phyloP scores from a whole-genome alignment of 2,797 vertebrate species.

The Peromyscus melanophrys region DNA sequence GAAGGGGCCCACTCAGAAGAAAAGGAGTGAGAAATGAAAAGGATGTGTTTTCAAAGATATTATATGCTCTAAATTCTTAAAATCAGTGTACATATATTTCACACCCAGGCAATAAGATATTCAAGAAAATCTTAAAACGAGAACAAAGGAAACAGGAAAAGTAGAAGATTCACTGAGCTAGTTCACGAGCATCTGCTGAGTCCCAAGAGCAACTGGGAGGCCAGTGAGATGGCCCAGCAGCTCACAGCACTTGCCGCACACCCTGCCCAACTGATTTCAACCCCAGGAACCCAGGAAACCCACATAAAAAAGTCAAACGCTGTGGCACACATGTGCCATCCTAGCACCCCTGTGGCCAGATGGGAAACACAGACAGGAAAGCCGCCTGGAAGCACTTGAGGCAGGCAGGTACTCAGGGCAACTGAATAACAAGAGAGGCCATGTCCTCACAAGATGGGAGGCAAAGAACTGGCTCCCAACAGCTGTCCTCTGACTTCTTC shows the following conservation, averaged over 20 bases:
- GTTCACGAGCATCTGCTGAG: not conserved
- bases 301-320: not conserved
- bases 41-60: not conserved
- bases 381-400: not conserved
- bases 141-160: no score
- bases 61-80: not conserved
- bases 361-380: not conserved
- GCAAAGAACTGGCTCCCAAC: not conserved
- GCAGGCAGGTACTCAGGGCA: not conserved
- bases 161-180: not conserved
- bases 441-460: not conserved
- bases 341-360: not conserved
- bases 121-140: not conserved
- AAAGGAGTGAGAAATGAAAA: not conserved
- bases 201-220: not conserved
- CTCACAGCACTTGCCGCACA: not conserved
- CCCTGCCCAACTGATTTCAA: not conserved
- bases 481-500: not conserved
- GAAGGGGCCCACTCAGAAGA: not conserved
- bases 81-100: not conserved
- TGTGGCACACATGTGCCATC: not conserved
- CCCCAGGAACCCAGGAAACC: not conserved
- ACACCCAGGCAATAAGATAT: not conserved
- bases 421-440: not conserved
- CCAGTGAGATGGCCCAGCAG: not conserved